A percentile compares a stretch with the other conserved stretches of the same genome.
Conservation (phyloP, 2,888 invertebrate genomes). For the Anodontia alba region DNA sequence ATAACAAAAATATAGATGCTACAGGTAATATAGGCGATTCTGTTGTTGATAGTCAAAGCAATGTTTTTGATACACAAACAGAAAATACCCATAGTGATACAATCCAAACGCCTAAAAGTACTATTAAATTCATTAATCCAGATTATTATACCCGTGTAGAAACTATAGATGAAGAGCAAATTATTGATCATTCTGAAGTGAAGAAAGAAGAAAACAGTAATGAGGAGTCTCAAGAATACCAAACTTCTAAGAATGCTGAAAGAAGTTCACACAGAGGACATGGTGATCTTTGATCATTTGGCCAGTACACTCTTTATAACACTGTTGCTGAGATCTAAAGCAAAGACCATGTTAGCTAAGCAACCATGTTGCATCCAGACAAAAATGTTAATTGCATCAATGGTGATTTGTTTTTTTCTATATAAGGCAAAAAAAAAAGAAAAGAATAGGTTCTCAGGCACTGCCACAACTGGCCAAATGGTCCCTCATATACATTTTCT, state of each 20-base stretch:
- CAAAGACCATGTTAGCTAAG: too few species aligned
- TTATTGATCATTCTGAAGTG: too few species aligned
- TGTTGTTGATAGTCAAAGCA: background rate
- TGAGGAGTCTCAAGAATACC: background rate
- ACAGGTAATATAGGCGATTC: background rate
- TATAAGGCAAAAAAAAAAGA: too few species aligned
- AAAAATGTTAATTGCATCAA: too few species aligned
- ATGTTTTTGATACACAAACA: background rate
- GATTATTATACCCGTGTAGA: background rate
- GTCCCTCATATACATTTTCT: too few species aligned
- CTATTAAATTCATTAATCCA: background rate
- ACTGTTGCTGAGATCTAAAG: too few species aligned
- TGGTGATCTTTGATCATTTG: constrained; percentile 1
- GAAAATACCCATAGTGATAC: background rate
- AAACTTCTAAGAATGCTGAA: background rate
- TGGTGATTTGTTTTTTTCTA: too few species aligned
- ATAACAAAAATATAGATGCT: background rate
- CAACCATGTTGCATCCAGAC: too few species aligned
- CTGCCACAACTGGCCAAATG: too few species aligned
- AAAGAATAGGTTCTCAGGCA: too few species aligned
- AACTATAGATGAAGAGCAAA: too few species aligned
- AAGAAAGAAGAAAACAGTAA: background rate
- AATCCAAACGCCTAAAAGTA: background rate
- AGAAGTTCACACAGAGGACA: background rate
- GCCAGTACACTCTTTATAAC: too few species aligned